A percentile compares a stretch with the other conserved stretches of the same genome.
These are phyloP conservation scores for Sclerurus mexicanus DNA, from an alignment of 2,113 vertebrate genomes.

Conservation along the genomic window DNA sequence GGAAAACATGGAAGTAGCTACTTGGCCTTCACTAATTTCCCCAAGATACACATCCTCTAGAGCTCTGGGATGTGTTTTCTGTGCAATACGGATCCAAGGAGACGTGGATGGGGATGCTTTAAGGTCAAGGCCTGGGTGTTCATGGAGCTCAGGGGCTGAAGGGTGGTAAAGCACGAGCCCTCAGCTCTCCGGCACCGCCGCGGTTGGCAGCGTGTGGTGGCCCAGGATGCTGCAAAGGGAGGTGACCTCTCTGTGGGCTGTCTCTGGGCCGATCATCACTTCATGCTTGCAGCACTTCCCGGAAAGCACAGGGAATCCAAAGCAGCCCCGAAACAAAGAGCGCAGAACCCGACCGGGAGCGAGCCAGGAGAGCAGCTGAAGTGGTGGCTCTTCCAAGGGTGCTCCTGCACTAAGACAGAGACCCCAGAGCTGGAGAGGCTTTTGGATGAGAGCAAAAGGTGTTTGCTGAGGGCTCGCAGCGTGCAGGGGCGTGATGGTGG, in stretches of 20 bases:
- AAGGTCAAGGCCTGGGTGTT: neutral
- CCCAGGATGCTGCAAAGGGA: neutral
- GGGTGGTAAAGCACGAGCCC: neutral
- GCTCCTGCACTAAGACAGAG: neutral
- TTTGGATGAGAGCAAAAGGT: neutral
- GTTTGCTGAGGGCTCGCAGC: neutral
- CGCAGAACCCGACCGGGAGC: rapidly evolving
- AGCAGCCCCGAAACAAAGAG: neutral
- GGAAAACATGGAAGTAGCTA: neutral
- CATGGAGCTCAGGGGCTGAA: neutral
- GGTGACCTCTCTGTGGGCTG: neutral
- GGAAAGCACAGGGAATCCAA: neutral
- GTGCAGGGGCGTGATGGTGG: neutral
- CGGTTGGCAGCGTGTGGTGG: neutral
- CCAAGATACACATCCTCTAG: neutral
- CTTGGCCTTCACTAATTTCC: neutral
- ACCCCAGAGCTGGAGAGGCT: neutral
- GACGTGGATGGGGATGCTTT: neutral
- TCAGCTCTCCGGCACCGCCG: neutral
- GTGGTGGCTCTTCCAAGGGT: neutral
- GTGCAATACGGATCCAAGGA: neutral
- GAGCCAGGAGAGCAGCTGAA: neutral
- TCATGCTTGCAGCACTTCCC: neutral
- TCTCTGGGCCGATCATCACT: neutral
- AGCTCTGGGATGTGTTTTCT: neutral